A percentile compares a stretch with the other conserved stretches of the same genome.
Conservation (phyloP, 2,888 invertebrate species). For the Archaeoteleia sp. region DNA sequence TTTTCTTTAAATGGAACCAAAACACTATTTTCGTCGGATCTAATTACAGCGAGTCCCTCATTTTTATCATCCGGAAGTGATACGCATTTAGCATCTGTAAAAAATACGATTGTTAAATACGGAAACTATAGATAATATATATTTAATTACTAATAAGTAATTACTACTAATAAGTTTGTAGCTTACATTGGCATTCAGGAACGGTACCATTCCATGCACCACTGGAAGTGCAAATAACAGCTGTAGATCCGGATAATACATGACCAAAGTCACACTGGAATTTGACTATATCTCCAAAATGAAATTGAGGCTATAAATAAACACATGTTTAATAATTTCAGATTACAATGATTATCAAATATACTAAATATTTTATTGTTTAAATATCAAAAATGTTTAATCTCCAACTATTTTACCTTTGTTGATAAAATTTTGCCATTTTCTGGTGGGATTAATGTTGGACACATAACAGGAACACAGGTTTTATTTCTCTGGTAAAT, state of each 20-base stretch:
- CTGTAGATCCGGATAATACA: constrained; percentile 91
- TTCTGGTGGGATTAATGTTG: constrained; percentile 84
- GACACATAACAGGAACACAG: constrained; percentile 95
- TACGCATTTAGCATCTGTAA: constrained; percentile 90
- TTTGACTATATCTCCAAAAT: constrained; percentile 91
- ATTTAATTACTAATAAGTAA: too few species aligned
- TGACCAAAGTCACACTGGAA: constrained; percentile 97
- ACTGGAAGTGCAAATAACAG: constrained; percentile 89
- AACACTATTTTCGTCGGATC: constrained; percentile 88
- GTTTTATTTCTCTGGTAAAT: constrained; percentile 93
- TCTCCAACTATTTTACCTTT: constrained; percentile 77
- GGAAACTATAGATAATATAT: not conserved
- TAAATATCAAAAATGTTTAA: too few species aligned
- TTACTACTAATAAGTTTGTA: constrained; percentile 6
- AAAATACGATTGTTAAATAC: too few species aligned
- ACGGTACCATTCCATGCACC: constrained; percentile 96
- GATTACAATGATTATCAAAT: too few species aligned
- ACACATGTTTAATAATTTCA: not conserved
- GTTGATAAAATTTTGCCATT: constrained; percentile 90
- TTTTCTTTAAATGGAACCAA: constrained; percentile 92
- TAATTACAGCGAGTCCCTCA: constrained; percentile 86
- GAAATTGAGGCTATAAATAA: constrained; percentile 79
- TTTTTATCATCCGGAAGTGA: constrained; percentile 91
- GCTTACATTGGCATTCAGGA: constrained; percentile 94
- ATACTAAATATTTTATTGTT: too few species aligned